These are phyloP conservation scores for Artibeus jamaicensis DNA, from an alignment of 2,797 vertebrate species.

Conservation along the genomic window DNA sequence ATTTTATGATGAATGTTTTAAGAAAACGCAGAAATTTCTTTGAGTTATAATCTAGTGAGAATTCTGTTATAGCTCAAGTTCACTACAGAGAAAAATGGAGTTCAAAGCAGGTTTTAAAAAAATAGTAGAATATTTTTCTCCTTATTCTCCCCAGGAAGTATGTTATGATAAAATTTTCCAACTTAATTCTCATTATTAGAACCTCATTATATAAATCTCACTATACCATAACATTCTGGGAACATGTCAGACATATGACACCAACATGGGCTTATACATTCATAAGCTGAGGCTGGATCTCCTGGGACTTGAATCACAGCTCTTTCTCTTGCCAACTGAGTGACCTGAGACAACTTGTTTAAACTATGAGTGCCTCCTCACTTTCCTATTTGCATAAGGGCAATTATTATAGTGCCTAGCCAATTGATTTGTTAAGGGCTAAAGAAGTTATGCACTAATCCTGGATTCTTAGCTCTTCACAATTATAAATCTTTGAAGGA, in stretches of 20 bases:
- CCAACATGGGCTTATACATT: neutral
- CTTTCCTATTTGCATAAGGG: neutral
- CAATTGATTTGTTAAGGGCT: neutral
- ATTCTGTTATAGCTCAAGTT: conserved; percentile 34
- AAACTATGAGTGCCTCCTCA: neutral
- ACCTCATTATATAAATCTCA: neutral
- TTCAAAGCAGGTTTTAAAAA: conserved; percentile 6
- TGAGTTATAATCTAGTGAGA: conserved; percentile 22
- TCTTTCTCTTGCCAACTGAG: neutral
- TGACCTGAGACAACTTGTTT: neutral
- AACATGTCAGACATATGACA: neutral
- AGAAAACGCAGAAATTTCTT: neutral
- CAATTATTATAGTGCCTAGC: neutral
- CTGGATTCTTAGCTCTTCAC: neutral
- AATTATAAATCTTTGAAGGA: neutral
- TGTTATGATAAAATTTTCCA: neutral
- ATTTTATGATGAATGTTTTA: conserved; percentile 43
- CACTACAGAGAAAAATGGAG: conserved; percentile 12
- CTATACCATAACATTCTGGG: neutral
- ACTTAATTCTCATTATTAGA: conserved; percentile 9
- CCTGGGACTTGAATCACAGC: neutral
- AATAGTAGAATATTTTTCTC: neutral
- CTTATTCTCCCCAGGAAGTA: neutral
- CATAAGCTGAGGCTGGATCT: neutral
- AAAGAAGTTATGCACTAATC: neutral